phyloP scores from a whole-genome alignment of 64 coral and sea anemone species.

The Astreopora myriophthalma region DNA sequence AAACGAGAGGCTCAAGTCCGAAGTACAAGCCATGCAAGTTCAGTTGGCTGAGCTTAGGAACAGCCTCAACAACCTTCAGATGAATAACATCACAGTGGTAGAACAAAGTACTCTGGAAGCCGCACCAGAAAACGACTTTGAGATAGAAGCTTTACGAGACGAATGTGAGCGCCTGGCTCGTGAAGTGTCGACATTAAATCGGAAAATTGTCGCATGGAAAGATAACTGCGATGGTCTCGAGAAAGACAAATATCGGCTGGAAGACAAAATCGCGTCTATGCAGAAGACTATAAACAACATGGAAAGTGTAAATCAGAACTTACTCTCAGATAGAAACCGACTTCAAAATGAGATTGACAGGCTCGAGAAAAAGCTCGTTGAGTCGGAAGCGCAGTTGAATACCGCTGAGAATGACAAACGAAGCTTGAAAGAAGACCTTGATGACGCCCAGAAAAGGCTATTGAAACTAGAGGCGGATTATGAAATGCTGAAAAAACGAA shows the following conservation, averaged over 20 bases:
- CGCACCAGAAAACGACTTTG: constrained; percentile 57
- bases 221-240: constrained; percentile 74
- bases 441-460: constrained; percentile 65
- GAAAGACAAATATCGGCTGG: constrained; percentile 73
- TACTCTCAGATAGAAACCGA: constrained; percentile 69
- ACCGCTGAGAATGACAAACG: constrained; percentile 78
- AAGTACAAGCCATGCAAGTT: constrained; percentile 56
- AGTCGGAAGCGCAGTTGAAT: constrained; percentile 76
- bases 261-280: constrained; percentile 62
- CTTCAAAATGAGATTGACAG: constrained; percentile 75
- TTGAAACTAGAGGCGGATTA: constrained; percentile 88
- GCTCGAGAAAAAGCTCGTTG: constrained; percentile 69
- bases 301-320: constrained; percentile 69
- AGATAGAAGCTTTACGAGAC: constrained; percentile 79
- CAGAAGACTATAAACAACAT: constrained; percentile 70
- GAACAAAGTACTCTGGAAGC: constrained; percentile 46
- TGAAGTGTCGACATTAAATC: constrained; percentile 79
- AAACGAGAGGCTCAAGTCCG: constrained; percentile 75
- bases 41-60: constrained; percentile 78
- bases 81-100: constrained; percentile 40
- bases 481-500: constrained; percentile 65
- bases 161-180: constrained; percentile 79
- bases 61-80: constrained; percentile 39
- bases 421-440: constrained; percentile 34
- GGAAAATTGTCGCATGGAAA: constrained; percentile 70